These are phyloP conservation scores for Sphenopsis melanotis DNA, from an alignment of 2,797 vertebrate species.

Conservation along the genomic window DNA sequence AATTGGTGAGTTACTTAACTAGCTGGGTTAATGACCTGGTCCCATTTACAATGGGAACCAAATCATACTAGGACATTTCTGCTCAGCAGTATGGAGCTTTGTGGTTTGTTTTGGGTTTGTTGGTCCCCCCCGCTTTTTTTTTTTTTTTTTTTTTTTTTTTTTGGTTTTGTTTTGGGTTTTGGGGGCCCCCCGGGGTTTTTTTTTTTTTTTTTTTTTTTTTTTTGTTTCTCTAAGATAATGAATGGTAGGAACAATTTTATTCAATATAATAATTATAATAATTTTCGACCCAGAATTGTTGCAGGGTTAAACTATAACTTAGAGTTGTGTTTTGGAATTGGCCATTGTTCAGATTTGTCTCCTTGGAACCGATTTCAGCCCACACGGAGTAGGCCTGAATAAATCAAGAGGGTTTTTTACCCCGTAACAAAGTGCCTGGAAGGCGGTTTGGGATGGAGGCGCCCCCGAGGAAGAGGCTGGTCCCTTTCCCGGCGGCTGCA, in stretches of 20 bases:
- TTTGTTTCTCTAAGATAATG: neutral
- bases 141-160: too few relatives aligned
- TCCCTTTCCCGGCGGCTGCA: fast-evolving
- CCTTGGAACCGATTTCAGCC: neutral
- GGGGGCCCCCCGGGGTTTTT: too few relatives aligned
- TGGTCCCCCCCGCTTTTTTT: neutral
- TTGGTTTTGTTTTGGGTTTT: too few relatives aligned
- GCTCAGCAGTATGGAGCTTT: neutral
- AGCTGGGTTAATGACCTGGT: slow-evolving; percentile 28
- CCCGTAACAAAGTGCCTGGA: neutral
- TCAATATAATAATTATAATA: neutral
- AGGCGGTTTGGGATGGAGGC: neutral
- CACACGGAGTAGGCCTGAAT: neutral
- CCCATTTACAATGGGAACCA: neutral
- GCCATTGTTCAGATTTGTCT: neutral
- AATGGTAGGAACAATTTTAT: neutral
- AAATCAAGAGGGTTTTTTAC: neutral
- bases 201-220: too few relatives aligned
- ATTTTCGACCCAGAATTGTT: neutral
- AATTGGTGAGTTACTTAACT: slow-evolving; percentile 27
- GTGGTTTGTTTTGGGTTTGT: neutral
- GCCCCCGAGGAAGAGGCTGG: fast-evolving
- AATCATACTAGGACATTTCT: neutral
- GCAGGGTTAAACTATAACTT: neutral
- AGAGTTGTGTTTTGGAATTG: neutral